Conservation (phyloP, 1,140 invertebrate genomes). For the Calliopsis andreniformis region DNA sequence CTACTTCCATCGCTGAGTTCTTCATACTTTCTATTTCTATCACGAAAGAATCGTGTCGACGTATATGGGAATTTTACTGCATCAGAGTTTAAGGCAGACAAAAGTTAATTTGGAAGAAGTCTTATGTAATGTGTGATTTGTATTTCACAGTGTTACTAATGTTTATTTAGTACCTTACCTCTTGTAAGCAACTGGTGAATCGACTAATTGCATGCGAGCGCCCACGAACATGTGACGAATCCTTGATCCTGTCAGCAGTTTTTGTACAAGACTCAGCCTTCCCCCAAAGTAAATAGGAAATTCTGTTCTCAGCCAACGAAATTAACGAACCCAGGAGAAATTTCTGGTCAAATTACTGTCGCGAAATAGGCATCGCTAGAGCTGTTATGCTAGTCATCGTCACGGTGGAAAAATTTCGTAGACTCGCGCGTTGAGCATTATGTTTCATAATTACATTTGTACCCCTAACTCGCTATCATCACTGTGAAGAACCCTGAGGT, state of each 20-base stretch:
- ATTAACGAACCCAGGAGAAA: conserved; percentile 57
- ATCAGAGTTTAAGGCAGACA: too few species aligned
- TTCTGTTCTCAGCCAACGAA: conserved; percentile 31
- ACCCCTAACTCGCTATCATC: conserved; percentile 1
- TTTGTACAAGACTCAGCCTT: conserved; percentile 32
- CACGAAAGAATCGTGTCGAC: too few species aligned
- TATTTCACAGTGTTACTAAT: too few species aligned
- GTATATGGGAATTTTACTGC: too few species aligned
- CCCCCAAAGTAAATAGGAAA: conserved; percentile 50
- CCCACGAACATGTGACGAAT: conserved; percentile 9
- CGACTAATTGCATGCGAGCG: conserved; percentile 9
- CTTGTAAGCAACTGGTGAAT: background rate
- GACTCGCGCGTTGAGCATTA: background rate
- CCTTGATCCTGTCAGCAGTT: conserved; percentile 17
- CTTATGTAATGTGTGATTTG: too few species aligned
- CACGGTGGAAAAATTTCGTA: conserved; percentile 23
- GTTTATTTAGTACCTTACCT: background rate
- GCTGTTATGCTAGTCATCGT: conserved; percentile 24
- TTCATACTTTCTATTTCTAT: background rate
- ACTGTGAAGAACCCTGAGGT: background rate
- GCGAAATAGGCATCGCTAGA: conserved; percentile 1
- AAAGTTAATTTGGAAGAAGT: too few species aligned
- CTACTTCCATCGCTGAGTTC: background rate
- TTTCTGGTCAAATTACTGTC: conserved; percentile 40
- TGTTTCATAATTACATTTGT: conserved; percentile 18